A percentile compares a stretch with the other conserved stretches of the same genome.
Conservation (phyloP, 1,140 invertebrate species). For the Antheraea pernyi region DNA sequence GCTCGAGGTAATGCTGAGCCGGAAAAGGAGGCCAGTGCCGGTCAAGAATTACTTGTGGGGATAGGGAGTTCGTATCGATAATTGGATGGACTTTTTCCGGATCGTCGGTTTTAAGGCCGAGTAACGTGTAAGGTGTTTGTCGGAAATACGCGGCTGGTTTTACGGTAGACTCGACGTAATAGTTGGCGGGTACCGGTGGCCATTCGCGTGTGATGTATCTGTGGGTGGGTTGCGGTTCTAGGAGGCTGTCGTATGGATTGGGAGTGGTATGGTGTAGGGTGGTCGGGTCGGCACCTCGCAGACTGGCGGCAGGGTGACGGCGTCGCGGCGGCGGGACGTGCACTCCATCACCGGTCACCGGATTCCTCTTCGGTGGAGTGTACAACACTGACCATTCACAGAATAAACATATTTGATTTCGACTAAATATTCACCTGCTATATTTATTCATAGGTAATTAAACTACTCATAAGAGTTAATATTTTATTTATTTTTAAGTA, state of each 20-base stretch:
- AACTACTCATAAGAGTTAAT: neutral
- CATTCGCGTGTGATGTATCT: constrained; percentile 56
- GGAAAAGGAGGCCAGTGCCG: constrained; percentile 70
- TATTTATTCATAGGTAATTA: neutral
- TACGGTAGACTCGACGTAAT: constrained; percentile 61
- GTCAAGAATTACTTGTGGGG: constrained; percentile 56
- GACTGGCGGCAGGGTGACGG: constrained; percentile 64
- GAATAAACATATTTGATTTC: constrained; percentile 70
- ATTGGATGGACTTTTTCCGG: constrained; percentile 53
- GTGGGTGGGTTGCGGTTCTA: constrained; percentile 61
- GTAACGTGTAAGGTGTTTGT: constrained; percentile 55
- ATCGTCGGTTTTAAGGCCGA: constrained; percentile 61
- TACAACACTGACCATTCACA: constrained; percentile 70
- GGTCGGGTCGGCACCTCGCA: constrained; percentile 70
- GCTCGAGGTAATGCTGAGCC: constrained; percentile 66
- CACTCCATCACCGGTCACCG: constrained; percentile 76
- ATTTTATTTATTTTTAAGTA: neutral
- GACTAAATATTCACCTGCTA: constrained; percentile 23
- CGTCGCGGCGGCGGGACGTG: constrained; percentile 57
- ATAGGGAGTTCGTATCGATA: constrained; percentile 62
- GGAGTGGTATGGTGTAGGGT: constrained; percentile 28
- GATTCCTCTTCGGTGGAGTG: constrained; percentile 75
- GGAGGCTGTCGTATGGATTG: constrained; percentile 25
- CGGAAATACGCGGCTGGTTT: constrained; percentile 41
- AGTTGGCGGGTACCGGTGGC: constrained; percentile 60